Base-by-base conservation (phyloP, 1,140 invertebrate genomes). In the roundworm (Caenorhabditis elegans) region DNA sequence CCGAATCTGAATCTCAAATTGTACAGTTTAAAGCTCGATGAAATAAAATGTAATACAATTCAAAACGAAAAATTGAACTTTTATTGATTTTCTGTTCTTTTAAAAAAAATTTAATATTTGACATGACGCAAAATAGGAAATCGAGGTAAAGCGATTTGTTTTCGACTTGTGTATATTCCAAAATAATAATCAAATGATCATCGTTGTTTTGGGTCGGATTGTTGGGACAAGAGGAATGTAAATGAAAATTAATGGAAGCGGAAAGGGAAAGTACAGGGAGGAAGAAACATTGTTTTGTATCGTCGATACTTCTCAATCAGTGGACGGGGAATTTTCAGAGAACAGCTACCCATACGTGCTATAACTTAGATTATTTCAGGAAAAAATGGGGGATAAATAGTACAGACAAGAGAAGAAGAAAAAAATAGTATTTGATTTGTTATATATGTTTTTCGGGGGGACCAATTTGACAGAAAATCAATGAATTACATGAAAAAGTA, bases 361-460 rank as follows among this genome's bases (percentile, higher is more conserved):
- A 55, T 55, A 55, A 55, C 19, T 55, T 55, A 55, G 51, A 28
- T 49, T 49, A n/a, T n/a, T n/a, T n/a, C n/a, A n/a, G n/a, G n/a
- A 43, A 43, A n/a, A 26, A 26, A 28, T 13, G 24, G 11, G 26
- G 24, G 24, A 55, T n/a, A n/a, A n/a, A n/a, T 55, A 28, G 51
- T 55, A 55, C 51, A 55, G 51, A 55, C 51, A 55, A 26, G 51
- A 26, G 22, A 55, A 19, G 13, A 55, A 55, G 11, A 22, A 55
- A 17, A 26, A 55, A 55, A 26, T 10, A 24, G 51, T 26, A 55
- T 28, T 6, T 13, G 8, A 28, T 55, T 55, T 55, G 51, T 24
- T 55, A 55, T 26, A 55, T 26, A 17, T 55, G 19, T 55, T 19
- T 55, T 55, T 26, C 19, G 51, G 15, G 19, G 17, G 8, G 24